Percentiles rank a stretch among this genome's conserved stretches.
Evolutionary conservation across 1,140 invertebrate species (phyloP).

Genomic region (Zophobas atratus): DNA sequence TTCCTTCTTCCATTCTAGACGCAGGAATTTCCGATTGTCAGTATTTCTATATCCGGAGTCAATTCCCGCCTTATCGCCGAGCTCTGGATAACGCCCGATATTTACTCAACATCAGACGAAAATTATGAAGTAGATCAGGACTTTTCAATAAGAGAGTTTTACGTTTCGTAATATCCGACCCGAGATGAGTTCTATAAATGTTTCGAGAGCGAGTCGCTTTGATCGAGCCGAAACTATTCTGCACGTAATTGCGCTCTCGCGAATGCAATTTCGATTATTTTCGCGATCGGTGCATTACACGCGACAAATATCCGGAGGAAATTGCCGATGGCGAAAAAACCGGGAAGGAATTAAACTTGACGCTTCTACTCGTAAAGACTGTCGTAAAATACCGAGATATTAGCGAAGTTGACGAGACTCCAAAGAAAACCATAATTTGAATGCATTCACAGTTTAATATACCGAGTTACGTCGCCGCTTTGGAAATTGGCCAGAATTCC

Average conservation of each 20-base stretch:
- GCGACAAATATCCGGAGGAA: slow-evolving; percentile 1
- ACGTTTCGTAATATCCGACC: slow-evolving; percentile 44
- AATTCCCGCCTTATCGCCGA: slow-evolving; percentile 37
- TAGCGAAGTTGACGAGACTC: slow-evolving; percentile 18
- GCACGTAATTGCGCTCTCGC: slow-evolving; percentile 6
- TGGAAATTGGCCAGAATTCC: slow-evolving; percentile 34
- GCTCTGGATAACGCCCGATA: slow-evolving; percentile 43
- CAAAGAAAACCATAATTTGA: slow-evolving; percentile 36
- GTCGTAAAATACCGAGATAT: slow-evolving; percentile 23
- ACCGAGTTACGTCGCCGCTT: slow-evolving; percentile 27
- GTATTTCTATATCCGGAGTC: slow-evolving; percentile 55
- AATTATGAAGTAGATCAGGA: slow-evolving; percentile 52
- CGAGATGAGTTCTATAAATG: slow-evolving; percentile 39
- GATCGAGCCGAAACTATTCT: slow-evolving; percentile 24
- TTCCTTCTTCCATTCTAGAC: slow-evolving; percentile 45
- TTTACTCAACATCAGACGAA: slow-evolving; percentile 50
- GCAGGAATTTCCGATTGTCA: slow-evolving; percentile 56
- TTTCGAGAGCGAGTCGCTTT: slow-evolving; percentile 28
- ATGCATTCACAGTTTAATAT: slow-evolving; percentile 33
- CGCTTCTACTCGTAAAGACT: slow-evolving; percentile 29
- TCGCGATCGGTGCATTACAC: background rate
- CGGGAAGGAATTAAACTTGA: slow-evolving; percentile 13
- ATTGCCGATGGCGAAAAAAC: background rate
- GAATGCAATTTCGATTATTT: background rate
- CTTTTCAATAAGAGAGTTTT: slow-evolving; percentile 46